phyloP scores from a whole-genome alignment of 2,797 vertebrate genomes.

The Acanthurus lineatus region DNA sequence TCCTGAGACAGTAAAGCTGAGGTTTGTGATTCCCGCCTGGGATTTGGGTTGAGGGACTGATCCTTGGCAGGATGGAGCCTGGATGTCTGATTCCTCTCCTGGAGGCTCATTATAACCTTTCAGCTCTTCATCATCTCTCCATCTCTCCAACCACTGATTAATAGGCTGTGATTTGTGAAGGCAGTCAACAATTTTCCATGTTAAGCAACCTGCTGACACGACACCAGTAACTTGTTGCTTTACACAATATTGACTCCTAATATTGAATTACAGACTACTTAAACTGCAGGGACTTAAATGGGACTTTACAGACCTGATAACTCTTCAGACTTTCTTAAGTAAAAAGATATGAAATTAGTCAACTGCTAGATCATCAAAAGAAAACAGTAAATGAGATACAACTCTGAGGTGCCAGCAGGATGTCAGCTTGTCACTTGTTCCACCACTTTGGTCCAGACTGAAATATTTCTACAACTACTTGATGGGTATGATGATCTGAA shows the following conservation, averaged over 20 bases:
- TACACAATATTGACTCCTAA: neutral
- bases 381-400: too few species aligned
- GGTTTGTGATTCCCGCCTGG: slow-evolving; percentile 25
- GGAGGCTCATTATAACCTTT: slow-evolving; percentile 2
- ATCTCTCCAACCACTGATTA: slow-evolving; percentile 39
- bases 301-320: neutral
- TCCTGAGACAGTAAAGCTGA: slow-evolving; percentile 25
- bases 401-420: too few species aligned
- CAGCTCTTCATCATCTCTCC: slow-evolving; percentile 1
- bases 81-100: slow-evolving; percentile 39
- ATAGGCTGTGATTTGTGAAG: slow-evolving; percentile 8
- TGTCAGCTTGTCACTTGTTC: too few species aligned
- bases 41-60: slow-evolving; percentile 27
- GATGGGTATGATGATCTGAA: too few species aligned
- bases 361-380: too few species aligned
- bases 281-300: neutral
- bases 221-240: neutral
- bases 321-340: neutral
- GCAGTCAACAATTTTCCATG: slow-evolving; percentile 4
- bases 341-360: neutral
- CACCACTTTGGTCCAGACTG: too few species aligned
- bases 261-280: neutral
- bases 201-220: slow-evolving; percentile 28
- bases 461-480: too few species aligned
- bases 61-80: slow-evolving; percentile 43